A percentile compares a stretch with the other conserved stretches of the same genome.
Conservation (phyloP, 1,140 invertebrate genomes). For the Anagrus nilaparvatae region DNA sequence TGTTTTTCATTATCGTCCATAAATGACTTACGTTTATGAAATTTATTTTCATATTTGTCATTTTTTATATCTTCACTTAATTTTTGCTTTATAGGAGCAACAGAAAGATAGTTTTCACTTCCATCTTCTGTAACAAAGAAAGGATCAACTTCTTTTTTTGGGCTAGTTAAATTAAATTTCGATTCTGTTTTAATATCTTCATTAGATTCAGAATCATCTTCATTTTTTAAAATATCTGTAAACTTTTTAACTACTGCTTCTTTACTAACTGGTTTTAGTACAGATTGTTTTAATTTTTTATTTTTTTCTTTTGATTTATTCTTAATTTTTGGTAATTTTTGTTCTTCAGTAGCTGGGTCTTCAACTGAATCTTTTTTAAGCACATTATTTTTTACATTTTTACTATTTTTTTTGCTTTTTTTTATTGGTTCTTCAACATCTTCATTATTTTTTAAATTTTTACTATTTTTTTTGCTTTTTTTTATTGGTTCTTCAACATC, state of each 20-base stretch:
- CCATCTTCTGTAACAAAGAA: conserved; percentile 29
- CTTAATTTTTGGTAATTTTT: neutral
- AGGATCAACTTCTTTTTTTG: conserved; percentile 24
- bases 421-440: neutral
- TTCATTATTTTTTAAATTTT: neutral
- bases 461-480: neutral
- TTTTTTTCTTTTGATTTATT: conserved; percentile 4
- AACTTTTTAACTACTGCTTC: conserved; percentile 28
- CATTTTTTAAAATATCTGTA: conserved; percentile 21
- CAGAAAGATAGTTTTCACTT: conserved; percentile 19
- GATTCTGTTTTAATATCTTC: conserved; percentile 1
- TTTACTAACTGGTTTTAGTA: conserved; percentile 18
- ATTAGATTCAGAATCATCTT: conserved; percentile 3
- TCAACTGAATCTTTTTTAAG: conserved; percentile 1
- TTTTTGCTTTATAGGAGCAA: conserved; percentile 19
- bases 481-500: neutral
- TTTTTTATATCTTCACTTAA: conserved; percentile 1
- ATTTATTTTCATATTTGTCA: conserved; percentile 7
- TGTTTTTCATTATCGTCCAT: conserved; percentile 12
- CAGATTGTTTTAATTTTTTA: neutral
- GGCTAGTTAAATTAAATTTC: too few species aligned
- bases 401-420: conserved; percentile 5
- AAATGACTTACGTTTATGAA: conserved; percentile 7
- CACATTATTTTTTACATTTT: neutral
- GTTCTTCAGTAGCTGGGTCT: conserved; percentile 2